Evolutionary conservation across 1,140 invertebrate genomes (phyloP).

Genomic region (Amphibalanus amphitrite): DNA sequence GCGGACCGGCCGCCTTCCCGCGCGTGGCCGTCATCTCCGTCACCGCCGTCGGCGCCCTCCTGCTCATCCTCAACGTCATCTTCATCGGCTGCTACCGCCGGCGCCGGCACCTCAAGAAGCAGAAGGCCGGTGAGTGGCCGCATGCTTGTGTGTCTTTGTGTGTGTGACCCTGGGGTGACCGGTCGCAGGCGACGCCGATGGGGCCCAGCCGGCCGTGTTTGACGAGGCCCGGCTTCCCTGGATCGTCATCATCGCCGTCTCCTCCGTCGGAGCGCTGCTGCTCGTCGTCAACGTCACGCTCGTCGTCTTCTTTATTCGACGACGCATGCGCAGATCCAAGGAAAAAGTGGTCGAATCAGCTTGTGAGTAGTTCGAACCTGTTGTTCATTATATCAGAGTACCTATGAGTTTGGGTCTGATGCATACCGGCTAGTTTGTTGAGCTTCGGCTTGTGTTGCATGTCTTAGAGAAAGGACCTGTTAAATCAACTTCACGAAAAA

Average conservation of each 20-base stretch:
- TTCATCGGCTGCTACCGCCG: conserved; percentile 74
- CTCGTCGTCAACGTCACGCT: conserved; percentile 62
- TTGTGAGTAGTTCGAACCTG: neutral
- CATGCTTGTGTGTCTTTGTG: neutral
- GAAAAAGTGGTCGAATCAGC: conserved; percentile 19
- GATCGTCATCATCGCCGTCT: conserved; percentile 62
- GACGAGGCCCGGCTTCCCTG: conserved; percentile 41
- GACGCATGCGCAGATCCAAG: neutral
- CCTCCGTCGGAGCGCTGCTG: conserved; percentile 54
- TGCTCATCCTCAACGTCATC: conserved; percentile 60
- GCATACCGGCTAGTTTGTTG: too few relatives aligned
- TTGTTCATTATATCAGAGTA: too few relatives aligned
- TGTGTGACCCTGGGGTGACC: neutral
- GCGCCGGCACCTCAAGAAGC: conserved; percentile 26
- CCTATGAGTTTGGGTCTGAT: too few relatives aligned
- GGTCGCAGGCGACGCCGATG: conserved; percentile 15
- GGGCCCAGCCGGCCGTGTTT: neutral
- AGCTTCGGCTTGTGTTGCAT: too few relatives aligned
- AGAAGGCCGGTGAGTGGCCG: neutral
- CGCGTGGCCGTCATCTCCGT: conserved; percentile 51
- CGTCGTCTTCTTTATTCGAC: conserved; percentile 61
- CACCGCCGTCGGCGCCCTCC: conserved; percentile 47
- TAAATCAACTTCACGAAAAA: too few relatives aligned
- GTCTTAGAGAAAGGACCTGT: too few relatives aligned
- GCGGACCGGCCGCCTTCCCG: conserved; percentile 21